phyloP scores from a whole-genome alignment of 2,113 vertebrate genomes.

The Cochlearius cochlearius region DNA sequence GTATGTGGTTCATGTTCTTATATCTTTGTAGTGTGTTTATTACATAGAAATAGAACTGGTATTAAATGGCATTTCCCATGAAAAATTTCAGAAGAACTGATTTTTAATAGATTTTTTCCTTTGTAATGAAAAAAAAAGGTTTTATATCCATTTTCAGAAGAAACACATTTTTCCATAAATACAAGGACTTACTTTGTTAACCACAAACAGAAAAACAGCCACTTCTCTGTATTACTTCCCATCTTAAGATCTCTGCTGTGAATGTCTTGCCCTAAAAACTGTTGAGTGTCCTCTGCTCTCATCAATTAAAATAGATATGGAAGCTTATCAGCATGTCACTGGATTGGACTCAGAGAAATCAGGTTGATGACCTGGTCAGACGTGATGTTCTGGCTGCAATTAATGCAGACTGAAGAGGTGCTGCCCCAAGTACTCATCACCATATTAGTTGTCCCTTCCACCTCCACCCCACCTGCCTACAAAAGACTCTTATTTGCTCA shows the following conservation, averaged over 20 bases:
- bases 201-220: background rate
- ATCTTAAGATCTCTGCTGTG: background rate
- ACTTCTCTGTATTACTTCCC: background rate
- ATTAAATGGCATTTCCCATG: background rate
- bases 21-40: background rate
- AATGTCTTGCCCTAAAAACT: background rate
- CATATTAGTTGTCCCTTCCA: background rate
- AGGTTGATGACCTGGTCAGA: background rate
- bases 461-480: background rate
- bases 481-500: background rate
- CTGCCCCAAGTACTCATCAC: background rate
- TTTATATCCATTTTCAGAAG: background rate
- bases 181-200: background rate
- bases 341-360: background rate
- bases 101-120: background rate
- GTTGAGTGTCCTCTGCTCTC: background rate
- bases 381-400: background rate
- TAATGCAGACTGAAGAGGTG: background rate
- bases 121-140: background rate
- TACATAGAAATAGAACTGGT: background rate
- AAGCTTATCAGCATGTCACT: background rate
- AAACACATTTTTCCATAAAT: background rate
- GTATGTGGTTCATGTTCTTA: background rate
- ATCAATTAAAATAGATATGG: background rate
- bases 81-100: background rate